Evolutionary conservation across 2,113 vertebrate genomes (phyloP).

Genomic region (Tetraodon nigroviridis): DNA sequence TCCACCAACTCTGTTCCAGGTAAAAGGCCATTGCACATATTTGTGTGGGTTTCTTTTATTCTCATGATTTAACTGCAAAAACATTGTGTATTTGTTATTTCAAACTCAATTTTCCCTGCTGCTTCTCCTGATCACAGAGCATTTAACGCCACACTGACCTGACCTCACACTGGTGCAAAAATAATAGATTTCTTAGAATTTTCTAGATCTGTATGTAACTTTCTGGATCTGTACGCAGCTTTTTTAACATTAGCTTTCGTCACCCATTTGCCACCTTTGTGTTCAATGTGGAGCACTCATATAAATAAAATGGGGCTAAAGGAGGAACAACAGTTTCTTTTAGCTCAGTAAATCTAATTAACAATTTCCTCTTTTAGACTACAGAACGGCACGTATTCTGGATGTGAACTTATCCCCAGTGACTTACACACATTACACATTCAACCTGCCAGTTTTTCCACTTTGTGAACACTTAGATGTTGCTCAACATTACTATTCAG

Average conservation of each 20-base stretch:
- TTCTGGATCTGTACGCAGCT: background rate
- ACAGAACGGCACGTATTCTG: slow-evolving; percentile 5
- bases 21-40: slow-evolving; percentile 52
- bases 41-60: background rate
- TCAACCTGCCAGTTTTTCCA: slow-evolving; percentile 20
- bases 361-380: slow-evolving; percentile 15
- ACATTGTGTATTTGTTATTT: background rate
- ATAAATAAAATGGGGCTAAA: background rate
- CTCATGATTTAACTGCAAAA: background rate
- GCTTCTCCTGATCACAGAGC: no score
- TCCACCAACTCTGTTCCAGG: slow-evolving; percentile 91
- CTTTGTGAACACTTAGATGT: background rate
- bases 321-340: slow-evolving; percentile 8
- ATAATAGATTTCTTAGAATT: no score
- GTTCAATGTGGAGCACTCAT: slow-evolving; percentile 7
- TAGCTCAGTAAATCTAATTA: slow-evolving; percentile 33
- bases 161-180: no score
- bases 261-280: background rate
- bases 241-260: no score
- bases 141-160: no score
- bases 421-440: slow-evolving; percentile 2
- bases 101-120: no score
- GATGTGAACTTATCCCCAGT: slow-evolving; percentile 8
- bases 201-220: background rate
- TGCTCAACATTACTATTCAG: background rate